Percentiles rank a stretch among this genome's conserved stretches.
Evolutionary conservation across 2,113 vertebrate species (phyloP).

Genomic region (Hiodon tergisus): DNA sequence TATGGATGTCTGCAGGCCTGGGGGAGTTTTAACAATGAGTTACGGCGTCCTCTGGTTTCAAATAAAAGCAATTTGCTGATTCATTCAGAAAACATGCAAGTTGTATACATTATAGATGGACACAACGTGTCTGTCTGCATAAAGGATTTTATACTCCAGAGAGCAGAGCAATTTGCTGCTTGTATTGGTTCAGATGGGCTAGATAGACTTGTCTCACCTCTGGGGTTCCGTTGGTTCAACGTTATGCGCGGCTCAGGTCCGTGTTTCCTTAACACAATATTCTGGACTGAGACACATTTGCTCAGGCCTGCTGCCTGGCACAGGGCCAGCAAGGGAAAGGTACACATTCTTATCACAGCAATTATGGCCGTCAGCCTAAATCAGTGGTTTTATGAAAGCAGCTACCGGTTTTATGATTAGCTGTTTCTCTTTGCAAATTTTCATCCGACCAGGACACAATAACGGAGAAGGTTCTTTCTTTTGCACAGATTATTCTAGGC

Average conservation of each 20-base stretch:
- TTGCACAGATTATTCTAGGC: no score
- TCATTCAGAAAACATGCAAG: conserved; percentile 39
- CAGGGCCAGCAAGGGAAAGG: not conserved
- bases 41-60: not conserved
- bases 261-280: not conserved
- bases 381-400: not conserved
- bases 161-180: conserved; percentile 43
- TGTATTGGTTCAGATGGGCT: conserved; percentile 42
- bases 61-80: conserved; percentile 27
- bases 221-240: not conserved
- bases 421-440: not conserved
- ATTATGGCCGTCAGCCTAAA: not conserved
- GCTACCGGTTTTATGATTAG: not conserved
- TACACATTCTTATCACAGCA: not conserved
- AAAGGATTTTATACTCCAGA: conserved; percentile 45
- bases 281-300: not conserved
- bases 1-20: not conserved
- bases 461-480: not conserved
- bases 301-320: not conserved
- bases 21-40: not conserved
- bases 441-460: not conserved
- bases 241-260: not conserved
- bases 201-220: conserved; percentile 18
- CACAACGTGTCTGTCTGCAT: conserved; percentile 26
- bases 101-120: conserved; percentile 47